Conservation (phyloP, 2,797 vertebrate species). For the Lycodopsis pacificus region DNA sequence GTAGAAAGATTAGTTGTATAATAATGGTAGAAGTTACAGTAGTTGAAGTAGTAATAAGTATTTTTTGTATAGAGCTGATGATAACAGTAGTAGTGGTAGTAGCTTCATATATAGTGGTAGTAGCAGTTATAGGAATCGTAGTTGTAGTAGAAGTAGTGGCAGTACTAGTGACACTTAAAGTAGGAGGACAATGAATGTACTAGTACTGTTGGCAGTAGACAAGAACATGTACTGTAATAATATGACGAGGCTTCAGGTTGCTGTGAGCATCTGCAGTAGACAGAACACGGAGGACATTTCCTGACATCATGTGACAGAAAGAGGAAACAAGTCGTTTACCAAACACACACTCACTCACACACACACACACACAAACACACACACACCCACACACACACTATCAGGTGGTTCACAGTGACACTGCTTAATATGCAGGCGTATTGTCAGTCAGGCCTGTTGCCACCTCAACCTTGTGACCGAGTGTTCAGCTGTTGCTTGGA, state of each 20-base stretch:
- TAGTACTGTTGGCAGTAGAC: background rate
- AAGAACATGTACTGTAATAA: background rate
- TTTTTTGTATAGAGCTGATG: background rate
- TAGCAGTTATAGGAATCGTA: background rate
- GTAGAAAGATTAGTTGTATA: background rate
- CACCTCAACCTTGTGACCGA: conserved; percentile 21
- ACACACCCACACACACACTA: background rate
- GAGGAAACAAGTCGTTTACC: conserved; percentile 38
- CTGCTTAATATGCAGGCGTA: background rate
- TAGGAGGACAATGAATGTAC: background rate
- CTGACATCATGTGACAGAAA: conserved; percentile 44
- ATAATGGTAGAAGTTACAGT: background rate
- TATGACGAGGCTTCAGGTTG: background rate
- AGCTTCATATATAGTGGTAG: background rate
- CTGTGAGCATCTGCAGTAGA: background rate
- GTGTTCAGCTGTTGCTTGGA: background rate
- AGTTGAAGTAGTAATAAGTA: background rate
- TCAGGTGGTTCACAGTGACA: conserved; percentile 9
- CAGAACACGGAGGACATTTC: background rate
- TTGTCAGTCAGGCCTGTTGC: background rate
- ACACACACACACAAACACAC: background rate
- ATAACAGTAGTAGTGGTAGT: too few relatives aligned
- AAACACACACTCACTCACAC: conserved; percentile 1
- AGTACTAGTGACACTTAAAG: background rate
- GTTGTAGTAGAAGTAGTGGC: background rate